Percentiles rank a stretch among this genome's conserved stretches.
Evolutionary conservation across 2,113 vertebrate genomes (phyloP).

Genomic region (Pitta sordida): DNA sequence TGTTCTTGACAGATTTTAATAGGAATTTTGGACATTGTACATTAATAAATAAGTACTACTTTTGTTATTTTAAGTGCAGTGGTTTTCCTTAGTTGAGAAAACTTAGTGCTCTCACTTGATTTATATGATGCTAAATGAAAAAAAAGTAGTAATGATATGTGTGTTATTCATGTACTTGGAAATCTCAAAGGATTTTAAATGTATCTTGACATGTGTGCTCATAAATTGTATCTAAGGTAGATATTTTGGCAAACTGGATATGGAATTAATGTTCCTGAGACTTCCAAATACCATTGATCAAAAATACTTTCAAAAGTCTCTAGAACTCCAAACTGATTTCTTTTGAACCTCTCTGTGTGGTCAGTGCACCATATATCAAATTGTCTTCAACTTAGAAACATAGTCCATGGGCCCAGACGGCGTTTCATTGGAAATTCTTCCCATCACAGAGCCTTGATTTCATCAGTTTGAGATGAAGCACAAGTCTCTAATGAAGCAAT

Average conservation of each 20-base stretch:
- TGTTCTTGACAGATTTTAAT: constrained; percentile 31
- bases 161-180: constrained; percentile 53
- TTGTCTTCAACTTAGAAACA: constrained; percentile 14
- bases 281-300: constrained; percentile 58
- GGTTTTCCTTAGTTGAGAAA: constrained; percentile 50
- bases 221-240: constrained; percentile 54
- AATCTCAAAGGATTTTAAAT: constrained; percentile 40
- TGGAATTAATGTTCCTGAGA: constrained; percentile 37
- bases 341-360: constrained; percentile 38
- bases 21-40: constrained; percentile 36
- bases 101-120: constrained; percentile 13
- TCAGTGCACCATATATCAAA: constrained; percentile 49
- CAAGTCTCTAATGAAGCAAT: not conserved
- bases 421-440: constrained; percentile 1
- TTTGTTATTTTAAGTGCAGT: constrained; percentile 52
- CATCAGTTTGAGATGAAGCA: not conserved
- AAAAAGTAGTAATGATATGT: constrained; percentile 38
- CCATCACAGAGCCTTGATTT: not conserved
- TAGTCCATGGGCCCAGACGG: not conserved
- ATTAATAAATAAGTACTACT: constrained; percentile 41
- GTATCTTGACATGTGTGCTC: constrained; percentile 32
- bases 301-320: constrained; percentile 35
- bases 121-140: constrained; percentile 45
- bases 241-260: constrained; percentile 37
- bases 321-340: not conserved